phyloP scores from a whole-genome alignment of 2,888 invertebrate genomes.

The Eristalis intricaria region DNA sequence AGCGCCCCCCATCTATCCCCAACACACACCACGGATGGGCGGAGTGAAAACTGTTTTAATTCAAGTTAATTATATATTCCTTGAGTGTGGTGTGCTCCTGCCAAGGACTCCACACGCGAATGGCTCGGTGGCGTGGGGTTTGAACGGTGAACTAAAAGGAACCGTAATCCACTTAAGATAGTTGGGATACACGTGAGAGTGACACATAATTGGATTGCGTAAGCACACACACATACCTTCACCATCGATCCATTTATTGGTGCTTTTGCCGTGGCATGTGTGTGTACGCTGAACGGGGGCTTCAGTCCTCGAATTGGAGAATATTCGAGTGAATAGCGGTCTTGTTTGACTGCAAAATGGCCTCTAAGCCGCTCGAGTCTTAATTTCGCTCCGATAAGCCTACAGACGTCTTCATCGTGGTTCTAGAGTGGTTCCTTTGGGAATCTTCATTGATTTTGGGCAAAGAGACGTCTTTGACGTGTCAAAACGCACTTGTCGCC shows the following conservation, averaged over 20 bases:
- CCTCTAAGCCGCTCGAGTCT: too few relatives aligned
- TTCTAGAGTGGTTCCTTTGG: too few relatives aligned
- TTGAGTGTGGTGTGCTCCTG: not conserved
- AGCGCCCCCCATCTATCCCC: not conserved
- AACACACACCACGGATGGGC: not conserved
- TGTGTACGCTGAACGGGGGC: too few relatives aligned
- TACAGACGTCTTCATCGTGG: too few relatives aligned
- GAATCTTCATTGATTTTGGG: too few relatives aligned
- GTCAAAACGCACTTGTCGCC: too few relatives aligned
- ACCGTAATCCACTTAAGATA: too few relatives aligned
- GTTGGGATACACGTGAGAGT: not conserved
- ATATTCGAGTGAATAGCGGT: too few relatives aligned
- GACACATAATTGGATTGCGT: not conserved
- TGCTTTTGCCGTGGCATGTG: not conserved
- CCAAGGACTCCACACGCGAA: not conserved
- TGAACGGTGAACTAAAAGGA: not conserved
- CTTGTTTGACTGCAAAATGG: too few relatives aligned
- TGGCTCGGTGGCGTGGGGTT: not conserved
- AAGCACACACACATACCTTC: not conserved
- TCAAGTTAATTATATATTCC: not conserved
- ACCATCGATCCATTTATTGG: not conserved
- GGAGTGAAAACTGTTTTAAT: conserved; percentile 6
- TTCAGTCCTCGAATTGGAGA: too few relatives aligned
- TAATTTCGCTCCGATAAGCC: too few relatives aligned
- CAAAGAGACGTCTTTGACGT: too few relatives aligned